phyloP scores from a whole-genome alignment of 2,113 vertebrate species.

The Lichenostomus cassidix region DNA sequence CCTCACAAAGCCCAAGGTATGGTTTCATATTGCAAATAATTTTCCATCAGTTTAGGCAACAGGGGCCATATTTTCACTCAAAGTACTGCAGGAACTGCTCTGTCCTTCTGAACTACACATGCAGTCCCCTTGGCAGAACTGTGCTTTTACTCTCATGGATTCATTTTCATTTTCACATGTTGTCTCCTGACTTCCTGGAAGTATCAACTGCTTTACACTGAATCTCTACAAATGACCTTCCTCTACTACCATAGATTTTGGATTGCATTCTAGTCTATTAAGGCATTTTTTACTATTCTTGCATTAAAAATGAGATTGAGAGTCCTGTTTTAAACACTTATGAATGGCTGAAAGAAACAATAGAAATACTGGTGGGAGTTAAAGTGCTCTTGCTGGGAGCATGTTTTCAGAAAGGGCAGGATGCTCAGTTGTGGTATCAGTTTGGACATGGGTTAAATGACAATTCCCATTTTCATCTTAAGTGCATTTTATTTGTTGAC shows the following conservation, averaged over 20 bases:
- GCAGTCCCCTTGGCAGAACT: not conserved
- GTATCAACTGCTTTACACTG: not conserved
- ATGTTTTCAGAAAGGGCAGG: not conserved
- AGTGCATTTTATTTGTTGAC: not conserved
- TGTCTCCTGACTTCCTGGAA: not conserved
- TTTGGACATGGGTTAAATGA: not conserved
- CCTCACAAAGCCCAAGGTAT: constrained; percentile 63
- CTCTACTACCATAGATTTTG: not conserved
- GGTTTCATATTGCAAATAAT: not conserved
- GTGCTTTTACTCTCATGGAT: not conserved
- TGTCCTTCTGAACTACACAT: not conserved
- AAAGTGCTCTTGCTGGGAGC: not conserved
- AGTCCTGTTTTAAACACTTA: not conserved
- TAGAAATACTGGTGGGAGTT: not conserved
- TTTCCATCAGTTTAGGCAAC: not conserved
- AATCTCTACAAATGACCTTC: not conserved
- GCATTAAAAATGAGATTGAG: not conserved
- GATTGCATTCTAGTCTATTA: not conserved
- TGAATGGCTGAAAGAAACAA: not conserved
- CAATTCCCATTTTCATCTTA: not conserved
- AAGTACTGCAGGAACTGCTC: not conserved
- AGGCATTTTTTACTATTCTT: not conserved
- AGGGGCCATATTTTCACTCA: not conserved
- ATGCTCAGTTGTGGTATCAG: not conserved
- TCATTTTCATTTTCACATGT: not conserved